phyloP scores from a whole-genome alignment of 2,113 vertebrate genomes.

The Myanophis thanlyinensis region DNA sequence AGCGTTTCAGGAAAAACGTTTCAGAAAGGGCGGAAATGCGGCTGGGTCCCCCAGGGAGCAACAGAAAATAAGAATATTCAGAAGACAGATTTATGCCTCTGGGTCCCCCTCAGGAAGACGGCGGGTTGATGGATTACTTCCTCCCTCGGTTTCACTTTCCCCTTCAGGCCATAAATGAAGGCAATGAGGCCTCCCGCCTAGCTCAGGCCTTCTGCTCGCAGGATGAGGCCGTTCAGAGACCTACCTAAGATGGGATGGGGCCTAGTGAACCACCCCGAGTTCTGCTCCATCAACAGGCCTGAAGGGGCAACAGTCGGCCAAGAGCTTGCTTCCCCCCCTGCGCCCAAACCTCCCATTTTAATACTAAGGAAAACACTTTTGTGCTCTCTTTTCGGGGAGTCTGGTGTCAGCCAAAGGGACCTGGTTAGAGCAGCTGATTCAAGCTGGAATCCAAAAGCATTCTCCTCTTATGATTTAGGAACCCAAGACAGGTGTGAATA shows the following conservation, averaged over 20 bases:
- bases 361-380: fast-evolving
- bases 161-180: background rate
- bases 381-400: background rate
- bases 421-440: background rate
- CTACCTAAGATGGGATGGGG: background rate
- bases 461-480: background rate
- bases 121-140: background rate
- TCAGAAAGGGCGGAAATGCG: background rate
- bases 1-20: background rate
- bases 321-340: background rate
- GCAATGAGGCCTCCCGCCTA: background rate
- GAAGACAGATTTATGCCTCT: background rate
- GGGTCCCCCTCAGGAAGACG: background rate
- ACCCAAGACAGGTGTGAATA: background rate
- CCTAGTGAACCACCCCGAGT: too few species aligned
- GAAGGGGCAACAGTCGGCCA: background rate
- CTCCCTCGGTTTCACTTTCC: background rate
- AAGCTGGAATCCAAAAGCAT: background rate
- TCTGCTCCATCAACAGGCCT: background rate
- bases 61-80: background rate
- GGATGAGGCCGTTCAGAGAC: background rate
- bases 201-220: background rate
- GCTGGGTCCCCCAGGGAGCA: background rate
- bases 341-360: background rate
- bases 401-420: background rate